Percentiles rank a stretch among this genome's conserved stretches.
These are phyloP conservation scores for Strigamia maritima DNA, from an alignment of 2,888 invertebrate genomes.

Conservation along the genomic window DNA sequence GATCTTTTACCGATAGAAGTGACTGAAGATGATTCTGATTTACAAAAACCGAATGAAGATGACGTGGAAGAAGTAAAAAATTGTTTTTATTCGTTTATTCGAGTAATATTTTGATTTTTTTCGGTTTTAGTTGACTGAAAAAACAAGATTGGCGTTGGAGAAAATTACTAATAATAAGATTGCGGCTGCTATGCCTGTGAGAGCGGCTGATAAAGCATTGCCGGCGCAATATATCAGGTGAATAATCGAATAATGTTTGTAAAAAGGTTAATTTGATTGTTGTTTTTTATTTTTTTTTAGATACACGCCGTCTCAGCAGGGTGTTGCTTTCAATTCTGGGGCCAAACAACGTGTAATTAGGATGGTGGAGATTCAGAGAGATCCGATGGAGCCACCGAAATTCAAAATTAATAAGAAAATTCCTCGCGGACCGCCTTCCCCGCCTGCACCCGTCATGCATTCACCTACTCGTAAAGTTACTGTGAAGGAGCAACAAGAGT, in stretches of 20 bases:
- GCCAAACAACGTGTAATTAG: conserved; percentile 97
- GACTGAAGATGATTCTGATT: conserved; percentile 79
- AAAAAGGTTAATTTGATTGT: not conserved
- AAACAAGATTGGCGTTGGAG: conserved; percentile 81
- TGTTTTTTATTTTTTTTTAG: not conserved
- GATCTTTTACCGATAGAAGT: conserved; percentile 90
- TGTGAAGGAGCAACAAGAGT: conserved; percentile 97
- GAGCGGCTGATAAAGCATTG: conserved; percentile 86
- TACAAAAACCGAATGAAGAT: conserved; percentile 86
- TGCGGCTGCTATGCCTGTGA: conserved; percentile 92
- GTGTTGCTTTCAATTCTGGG: conserved; percentile 88
- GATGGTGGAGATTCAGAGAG: conserved; percentile 87
- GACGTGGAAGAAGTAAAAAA: conserved; percentile 65
- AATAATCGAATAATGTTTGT: not conserved
- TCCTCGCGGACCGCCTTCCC: conserved; percentile 95
- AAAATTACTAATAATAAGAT: conserved; percentile 85
- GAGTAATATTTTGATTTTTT: conserved; percentile 19
- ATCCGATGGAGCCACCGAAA: conserved; percentile 98
- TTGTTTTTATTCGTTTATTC: not conserved
- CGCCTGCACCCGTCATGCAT: conserved; percentile 97
- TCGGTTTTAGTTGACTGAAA: conserved; percentile 68
- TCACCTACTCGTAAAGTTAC: conserved; percentile 94
- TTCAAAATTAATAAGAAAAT: conserved; percentile 99
- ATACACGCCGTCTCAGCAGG: conserved; percentile 97
- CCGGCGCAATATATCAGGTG: conserved; percentile 90